phyloP scores from a whole-genome alignment of 2,888 invertebrate genomes.

The Osmoderma eremita region DNA sequence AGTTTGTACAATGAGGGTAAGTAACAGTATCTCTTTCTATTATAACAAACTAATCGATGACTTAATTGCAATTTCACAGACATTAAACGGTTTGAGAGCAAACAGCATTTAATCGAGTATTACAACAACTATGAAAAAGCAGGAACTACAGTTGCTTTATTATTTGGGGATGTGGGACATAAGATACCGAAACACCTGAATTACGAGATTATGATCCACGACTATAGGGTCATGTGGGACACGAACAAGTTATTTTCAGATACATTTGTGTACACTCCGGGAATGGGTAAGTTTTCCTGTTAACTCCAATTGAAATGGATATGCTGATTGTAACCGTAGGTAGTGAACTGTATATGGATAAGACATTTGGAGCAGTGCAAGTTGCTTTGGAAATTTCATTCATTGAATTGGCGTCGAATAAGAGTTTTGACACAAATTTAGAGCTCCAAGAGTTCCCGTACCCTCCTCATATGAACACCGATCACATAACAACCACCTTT shows the following conservation, averaged over 20 bases:
- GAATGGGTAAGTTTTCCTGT: slow-evolving; percentile 39
- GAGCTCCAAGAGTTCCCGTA: slow-evolving; percentile 69
- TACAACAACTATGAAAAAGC: slow-evolving; percentile 49
- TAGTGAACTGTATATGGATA: slow-evolving; percentile 62
- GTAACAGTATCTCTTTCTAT: slow-evolving; percentile 18
- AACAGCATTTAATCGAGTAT: slow-evolving; percentile 52
- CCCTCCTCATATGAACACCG: slow-evolving; percentile 61
- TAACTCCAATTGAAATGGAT: slow-evolving; percentile 32
- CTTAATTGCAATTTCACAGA: slow-evolving; percentile 47
- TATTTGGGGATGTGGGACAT: slow-evolving; percentile 51
- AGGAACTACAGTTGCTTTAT: slow-evolving; percentile 51
- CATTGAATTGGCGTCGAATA: slow-evolving; percentile 58
- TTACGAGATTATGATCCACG: slow-evolving; percentile 56
- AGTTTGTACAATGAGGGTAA: slow-evolving; percentile 56
- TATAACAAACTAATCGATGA: not conserved
- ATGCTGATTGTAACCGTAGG: slow-evolving; percentile 53
- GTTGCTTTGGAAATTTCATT: slow-evolving; percentile 70
- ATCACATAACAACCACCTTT: slow-evolving; percentile 55
- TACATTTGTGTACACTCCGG: slow-evolving; percentile 38
- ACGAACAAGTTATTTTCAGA: slow-evolving; percentile 50
- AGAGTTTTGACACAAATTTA: slow-evolving; percentile 52
- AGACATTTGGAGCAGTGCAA: slow-evolving; percentile 69
- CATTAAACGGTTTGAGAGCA: slow-evolving; percentile 52
- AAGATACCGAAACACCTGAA: slow-evolving; percentile 51
- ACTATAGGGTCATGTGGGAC: slow-evolving; percentile 51